Percentiles rank a stretch among this genome's conserved stretches.
These are phyloP conservation scores for Drosophila leontia DNA, from an alignment of 1,140 invertebrate genomes.

Conservation along the genomic window DNA sequence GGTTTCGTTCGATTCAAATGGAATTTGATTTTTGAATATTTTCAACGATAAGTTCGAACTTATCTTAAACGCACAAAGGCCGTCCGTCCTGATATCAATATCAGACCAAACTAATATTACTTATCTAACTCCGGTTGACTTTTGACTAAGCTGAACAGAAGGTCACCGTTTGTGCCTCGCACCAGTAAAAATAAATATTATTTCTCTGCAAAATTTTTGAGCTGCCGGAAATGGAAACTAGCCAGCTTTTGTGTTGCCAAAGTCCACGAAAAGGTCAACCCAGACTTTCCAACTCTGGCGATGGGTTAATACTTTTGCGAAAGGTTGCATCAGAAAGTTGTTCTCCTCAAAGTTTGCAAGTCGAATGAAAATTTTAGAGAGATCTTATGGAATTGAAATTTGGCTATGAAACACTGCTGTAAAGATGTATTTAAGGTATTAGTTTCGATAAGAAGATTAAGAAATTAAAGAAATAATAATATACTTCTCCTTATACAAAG, in stretches of 20 bases:
- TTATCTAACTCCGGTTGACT: slow-evolving; percentile 47
- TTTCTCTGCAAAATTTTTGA: slow-evolving; percentile 7
- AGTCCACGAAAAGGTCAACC: slow-evolving; percentile 32
- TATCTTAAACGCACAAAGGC: slow-evolving; percentile 33
- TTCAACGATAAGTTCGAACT: slow-evolving; percentile 29
- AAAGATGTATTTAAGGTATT: neutral
- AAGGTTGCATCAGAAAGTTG: slow-evolving; percentile 31
- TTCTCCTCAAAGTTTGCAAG: slow-evolving; percentile 26
- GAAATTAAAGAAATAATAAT: neutral
- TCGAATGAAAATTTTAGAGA: slow-evolving; percentile 6
- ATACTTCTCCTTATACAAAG: too few species aligned
- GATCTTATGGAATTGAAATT: neutral
- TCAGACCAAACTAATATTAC: slow-evolving; percentile 40
- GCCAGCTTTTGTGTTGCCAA: slow-evolving; percentile 28
- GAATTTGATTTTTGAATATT: slow-evolving; percentile 45
- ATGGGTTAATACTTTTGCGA: slow-evolving; percentile 27
- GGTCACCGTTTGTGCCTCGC: slow-evolving; percentile 10
- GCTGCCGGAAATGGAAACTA: slow-evolving; percentile 16
- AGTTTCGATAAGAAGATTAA: neutral
- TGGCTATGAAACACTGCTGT: neutral
- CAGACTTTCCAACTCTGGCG: slow-evolving; percentile 14
- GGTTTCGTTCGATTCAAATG: neutral
- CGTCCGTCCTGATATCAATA: slow-evolving; percentile 34
- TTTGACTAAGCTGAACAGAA: slow-evolving; percentile 36
- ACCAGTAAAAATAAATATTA: slow-evolving; percentile 41